phyloP scores from a whole-genome alignment of 1,140 invertebrate genomes.

The Campoletis sonorensis region DNA sequence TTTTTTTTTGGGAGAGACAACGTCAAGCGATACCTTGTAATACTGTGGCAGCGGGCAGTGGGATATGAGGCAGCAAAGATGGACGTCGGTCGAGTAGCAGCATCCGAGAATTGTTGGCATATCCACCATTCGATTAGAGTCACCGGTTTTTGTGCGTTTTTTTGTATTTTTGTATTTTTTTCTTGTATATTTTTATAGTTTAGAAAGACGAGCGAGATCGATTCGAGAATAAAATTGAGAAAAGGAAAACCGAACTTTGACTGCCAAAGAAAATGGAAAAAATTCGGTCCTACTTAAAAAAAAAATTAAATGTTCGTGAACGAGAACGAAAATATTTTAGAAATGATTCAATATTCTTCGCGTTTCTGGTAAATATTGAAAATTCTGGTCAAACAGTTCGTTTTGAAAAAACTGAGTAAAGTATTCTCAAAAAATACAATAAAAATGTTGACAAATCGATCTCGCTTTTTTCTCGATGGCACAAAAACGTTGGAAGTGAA shows the following conservation, averaged over 20 bases:
- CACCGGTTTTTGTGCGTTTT: not conserved
- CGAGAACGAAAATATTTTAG: no score
- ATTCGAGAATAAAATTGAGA: not conserved
- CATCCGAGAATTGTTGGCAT: slow-evolving; percentile 52
- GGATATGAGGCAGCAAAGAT: slow-evolving; percentile 50
- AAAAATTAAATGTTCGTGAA: no score
- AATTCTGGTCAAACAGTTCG: no score
- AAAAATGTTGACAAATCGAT: not conserved
- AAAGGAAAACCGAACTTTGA: not conserved
- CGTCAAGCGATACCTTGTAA: slow-evolving; percentile 62
- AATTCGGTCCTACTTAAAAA: no score
- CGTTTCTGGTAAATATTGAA: no score
- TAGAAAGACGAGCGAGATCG: not conserved
- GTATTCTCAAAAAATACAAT: not conserved
- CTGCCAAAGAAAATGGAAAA: no score
- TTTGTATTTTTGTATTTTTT: slow-evolving; percentile 23
- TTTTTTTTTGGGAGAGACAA: not conserved
- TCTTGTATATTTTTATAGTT: not conserved
- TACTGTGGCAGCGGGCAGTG: slow-evolving; percentile 59
- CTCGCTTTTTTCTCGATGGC: not conserved
- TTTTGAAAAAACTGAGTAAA: no score
- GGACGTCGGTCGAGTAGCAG: slow-evolving; percentile 49
- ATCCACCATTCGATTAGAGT: slow-evolving; percentile 50
- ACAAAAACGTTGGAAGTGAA: not conserved
- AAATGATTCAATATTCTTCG: no score